These are phyloP conservation scores for Rhopalosiphum padi DNA, from an alignment of 1,140 invertebrate species.

Conservation along the genomic window DNA sequence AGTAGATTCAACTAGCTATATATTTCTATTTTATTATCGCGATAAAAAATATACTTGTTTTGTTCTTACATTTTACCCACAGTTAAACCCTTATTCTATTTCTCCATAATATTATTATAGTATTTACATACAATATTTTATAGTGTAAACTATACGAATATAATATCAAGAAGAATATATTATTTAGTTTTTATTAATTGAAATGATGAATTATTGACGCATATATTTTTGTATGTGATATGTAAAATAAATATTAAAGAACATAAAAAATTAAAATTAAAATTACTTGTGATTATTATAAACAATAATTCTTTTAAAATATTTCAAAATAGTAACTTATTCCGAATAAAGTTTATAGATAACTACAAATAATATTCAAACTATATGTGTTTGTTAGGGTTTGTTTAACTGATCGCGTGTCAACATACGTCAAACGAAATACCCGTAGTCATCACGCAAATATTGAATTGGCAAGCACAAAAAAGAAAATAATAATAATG, in stretches of 20 bases:
- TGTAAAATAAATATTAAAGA: neutral
- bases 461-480: conserved; percentile 35
- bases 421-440: neutral
- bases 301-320: neutral
- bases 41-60: neutral
- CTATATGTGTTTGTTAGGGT: neutral
- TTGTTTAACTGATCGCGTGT: conserved; percentile 48
- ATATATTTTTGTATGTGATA: neutral
- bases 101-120: neutral
- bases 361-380: neutral
- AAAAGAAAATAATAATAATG: conserved; percentile 21
- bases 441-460: conserved; percentile 10
- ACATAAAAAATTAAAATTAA: neutral
- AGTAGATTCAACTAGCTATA: neutral
- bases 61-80: neutral
- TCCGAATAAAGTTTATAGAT: conserved; percentile 7
- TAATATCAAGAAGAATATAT: neutral
- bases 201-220: neutral
- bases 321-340: neutral
- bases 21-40: neutral
- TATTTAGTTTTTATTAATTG: neutral
- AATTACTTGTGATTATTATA: neutral
- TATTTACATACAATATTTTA: neutral
- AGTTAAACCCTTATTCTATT: neutral
- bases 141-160: no score